Evolutionary conservation across 2,888 invertebrate species (phyloP), one percentile per base, ranked within the genome.

Genomic region (Aleiodes testaceus): DNA sequence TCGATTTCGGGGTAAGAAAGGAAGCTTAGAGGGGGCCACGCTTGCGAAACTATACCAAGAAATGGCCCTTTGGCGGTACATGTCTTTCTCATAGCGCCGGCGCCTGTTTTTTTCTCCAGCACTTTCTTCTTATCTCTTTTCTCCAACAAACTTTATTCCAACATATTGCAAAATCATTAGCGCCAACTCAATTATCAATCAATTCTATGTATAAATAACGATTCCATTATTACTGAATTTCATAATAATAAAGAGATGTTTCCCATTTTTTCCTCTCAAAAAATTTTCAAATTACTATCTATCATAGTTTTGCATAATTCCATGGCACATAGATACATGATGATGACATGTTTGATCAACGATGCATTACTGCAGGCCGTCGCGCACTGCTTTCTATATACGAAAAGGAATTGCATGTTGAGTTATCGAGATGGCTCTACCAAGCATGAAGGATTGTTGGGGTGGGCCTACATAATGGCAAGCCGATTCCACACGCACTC

Each of bases 31-130:
- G 53, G 69, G 66, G 45, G n/a, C 55, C 69, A 70, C 69, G 74
- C 76, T 76, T 76, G 72, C 75, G 72, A 72, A 70, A 75, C 79
- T 78, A 80, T 82, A 82, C 81, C 79, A 73, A 78, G 82, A 81
- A 83, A 74, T 77, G 78, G 75, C 70, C 81, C 84, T 84, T 84
- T 84, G 84, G 81, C 84, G 84, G 83, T 80, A 76, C 75, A 72
- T 67, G 72, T 69, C 78, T 66, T 61, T 72, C 70, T 79, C 80
- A 79, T 84, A 84, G 82, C 85, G 84, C 85, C 85, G 85, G 85
- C 85, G 85, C 85, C 85, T 84, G 75, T 77, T 80, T 81, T 85
- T 84, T 85, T 85, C 78, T 76, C 78, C 78, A 75, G 74, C 70
- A 68, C 71, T 66, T 72, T 77, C 72, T 68, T 72, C 59, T 63